Percentiles rank a stretch among this genome's conserved stretches.
Conservation (phyloP, 2,113 vertebrate species). For the Bolborhynchus lineola region DNA sequence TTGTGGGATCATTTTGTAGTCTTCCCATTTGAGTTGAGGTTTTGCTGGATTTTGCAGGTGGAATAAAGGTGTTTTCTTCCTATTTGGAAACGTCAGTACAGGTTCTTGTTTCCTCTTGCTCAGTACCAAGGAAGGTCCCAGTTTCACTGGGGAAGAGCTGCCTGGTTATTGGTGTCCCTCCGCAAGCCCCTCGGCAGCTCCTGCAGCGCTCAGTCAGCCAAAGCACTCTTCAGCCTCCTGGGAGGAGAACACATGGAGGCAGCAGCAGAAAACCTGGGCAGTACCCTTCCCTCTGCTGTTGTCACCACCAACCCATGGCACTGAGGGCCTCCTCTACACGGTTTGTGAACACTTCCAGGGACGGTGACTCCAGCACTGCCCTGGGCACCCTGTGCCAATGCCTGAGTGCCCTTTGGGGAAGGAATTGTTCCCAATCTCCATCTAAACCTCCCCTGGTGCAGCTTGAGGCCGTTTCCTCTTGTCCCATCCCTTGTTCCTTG, state of each 20-base stretch:
- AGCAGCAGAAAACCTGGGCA: not conserved
- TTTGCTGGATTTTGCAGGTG: not conserved
- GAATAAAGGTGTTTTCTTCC: not conserved
- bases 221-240: not conserved
- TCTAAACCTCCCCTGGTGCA: too few relatives aligned
- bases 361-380: not conserved
- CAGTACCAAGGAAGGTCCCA: not conserved
- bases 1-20: not conserved
- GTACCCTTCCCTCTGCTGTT: not conserved
- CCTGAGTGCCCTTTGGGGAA: not conserved
- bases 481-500: too few relatives aligned
- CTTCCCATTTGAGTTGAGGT: not conserved
- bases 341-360: not conserved
- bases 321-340: fast-evolving
- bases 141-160: not conserved
- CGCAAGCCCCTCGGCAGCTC: not conserved
- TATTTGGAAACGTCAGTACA: not conserved
- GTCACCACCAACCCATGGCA: not conserved
- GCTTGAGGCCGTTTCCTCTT: too few relatives aligned
- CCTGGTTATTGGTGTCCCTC: not conserved
- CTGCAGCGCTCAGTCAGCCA: not conserved
- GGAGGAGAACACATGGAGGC: fast-evolving
- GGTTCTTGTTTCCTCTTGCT: not conserved
- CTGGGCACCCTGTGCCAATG: not conserved
- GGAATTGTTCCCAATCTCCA: not conserved